These are phyloP conservation scores for Sebastes paucispinis DNA, from an alignment of 2,797 vertebrate genomes.

Conservation along the genomic window DNA sequence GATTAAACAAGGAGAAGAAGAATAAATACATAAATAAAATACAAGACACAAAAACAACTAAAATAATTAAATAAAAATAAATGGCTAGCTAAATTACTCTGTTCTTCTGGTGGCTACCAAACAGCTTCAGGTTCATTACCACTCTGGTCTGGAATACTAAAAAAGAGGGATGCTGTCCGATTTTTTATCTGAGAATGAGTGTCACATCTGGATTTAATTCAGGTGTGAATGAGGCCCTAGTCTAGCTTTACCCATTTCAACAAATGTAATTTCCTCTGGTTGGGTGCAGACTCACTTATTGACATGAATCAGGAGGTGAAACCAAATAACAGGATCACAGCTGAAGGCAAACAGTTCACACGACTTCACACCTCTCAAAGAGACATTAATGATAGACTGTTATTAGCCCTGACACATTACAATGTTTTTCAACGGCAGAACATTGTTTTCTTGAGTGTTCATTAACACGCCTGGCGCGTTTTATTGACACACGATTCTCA, in stretches of 20 bases:
- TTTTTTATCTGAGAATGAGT: too few species aligned
- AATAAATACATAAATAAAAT: too few species aligned
- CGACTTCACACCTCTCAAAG: neutral
- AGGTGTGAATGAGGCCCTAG: neutral
- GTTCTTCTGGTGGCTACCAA: too few species aligned
- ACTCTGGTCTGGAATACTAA: neutral
- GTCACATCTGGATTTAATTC: neutral
- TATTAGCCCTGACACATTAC: neutral
- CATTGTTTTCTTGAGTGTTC: neutral
- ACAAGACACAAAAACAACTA: too few species aligned
- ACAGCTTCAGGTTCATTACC: too few species aligned
- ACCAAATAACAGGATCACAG: neutral
- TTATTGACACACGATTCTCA: neutral
- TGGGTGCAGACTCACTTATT: neutral
- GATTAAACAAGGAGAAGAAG: too few species aligned
- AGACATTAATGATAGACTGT: neutral
- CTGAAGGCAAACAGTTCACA: neutral
- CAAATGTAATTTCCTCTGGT: neutral
- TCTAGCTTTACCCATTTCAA: neutral
- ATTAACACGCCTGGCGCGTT: neutral
- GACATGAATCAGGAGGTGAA: neutral
- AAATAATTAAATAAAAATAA: too few species aligned
- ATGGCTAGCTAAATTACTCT: too few species aligned
- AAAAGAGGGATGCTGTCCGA: neutral
- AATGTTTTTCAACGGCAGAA: neutral